Percentiles rank a stretch among this genome's conserved stretches.
phyloP scores from a whole-genome alignment of 2,113 vertebrate species.

The Podarcis raffonei region DNA sequence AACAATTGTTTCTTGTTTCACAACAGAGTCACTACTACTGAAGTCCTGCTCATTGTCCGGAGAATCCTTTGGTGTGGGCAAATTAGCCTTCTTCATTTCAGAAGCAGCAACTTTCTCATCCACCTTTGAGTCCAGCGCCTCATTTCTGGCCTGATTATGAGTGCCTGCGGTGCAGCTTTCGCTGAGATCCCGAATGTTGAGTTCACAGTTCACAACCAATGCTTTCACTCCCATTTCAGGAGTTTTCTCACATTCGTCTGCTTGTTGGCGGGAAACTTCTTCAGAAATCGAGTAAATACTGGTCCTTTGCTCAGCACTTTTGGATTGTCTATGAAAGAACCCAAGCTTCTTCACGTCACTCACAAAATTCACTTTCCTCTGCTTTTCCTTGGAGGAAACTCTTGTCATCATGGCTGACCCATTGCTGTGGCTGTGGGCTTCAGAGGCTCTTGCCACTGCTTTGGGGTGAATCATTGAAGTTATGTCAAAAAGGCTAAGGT shows the following conservation, averaged over 20 bases:
- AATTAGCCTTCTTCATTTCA: slow-evolving; percentile 57
- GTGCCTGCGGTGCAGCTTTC: slow-evolving; percentile 53
- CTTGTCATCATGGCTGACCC: slow-evolving; percentile 73
- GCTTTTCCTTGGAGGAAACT: slow-evolving; percentile 74
- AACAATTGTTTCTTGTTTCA: slow-evolving; percentile 64
- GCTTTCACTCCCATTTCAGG: slow-evolving; percentile 66
- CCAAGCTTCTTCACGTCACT: slow-evolving; percentile 77
- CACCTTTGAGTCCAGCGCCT: slow-evolving; percentile 58
- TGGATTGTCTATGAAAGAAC: slow-evolving; percentile 81
- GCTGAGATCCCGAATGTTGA: slow-evolving; percentile 61
- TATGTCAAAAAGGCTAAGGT: slow-evolving; percentile 78
- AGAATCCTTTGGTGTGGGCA: slow-evolving; percentile 50
- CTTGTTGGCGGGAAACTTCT: slow-evolving; percentile 77
- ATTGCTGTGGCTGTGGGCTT: slow-evolving; percentile 74
- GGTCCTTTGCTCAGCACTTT: slow-evolving; percentile 69
- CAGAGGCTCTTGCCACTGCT: slow-evolving; percentile 68
- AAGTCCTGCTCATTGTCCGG: slow-evolving; percentile 51
- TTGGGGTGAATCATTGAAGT: slow-evolving; percentile 76
- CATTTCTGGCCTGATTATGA: slow-evolving; percentile 37
- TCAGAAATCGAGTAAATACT: slow-evolving; percentile 84
- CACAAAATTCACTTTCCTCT: slow-evolving; percentile 77
- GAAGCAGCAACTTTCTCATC: slow-evolving; percentile 55
- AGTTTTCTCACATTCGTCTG: slow-evolving; percentile 66
- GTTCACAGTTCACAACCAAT: slow-evolving; percentile 65
- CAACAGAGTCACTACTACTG: slow-evolving; percentile 50